Evolutionary conservation across 2,797 vertebrate genomes (phyloP).

Genomic region (Poecile montanus): DNA sequence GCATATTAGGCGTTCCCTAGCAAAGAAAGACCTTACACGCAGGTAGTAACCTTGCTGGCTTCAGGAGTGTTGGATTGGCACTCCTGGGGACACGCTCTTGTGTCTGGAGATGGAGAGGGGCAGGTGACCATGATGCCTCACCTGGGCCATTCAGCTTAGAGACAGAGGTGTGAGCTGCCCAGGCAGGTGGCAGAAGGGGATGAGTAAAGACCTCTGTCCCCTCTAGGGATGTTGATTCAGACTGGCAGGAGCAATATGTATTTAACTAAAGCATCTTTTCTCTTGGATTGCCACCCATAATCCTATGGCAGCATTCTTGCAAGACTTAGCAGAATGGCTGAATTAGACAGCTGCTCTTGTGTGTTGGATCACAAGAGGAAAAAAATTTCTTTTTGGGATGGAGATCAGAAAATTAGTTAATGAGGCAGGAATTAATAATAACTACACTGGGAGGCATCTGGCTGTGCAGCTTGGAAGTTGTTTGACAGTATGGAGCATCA

Average conservation of each 20-base stretch:
- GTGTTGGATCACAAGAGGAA: neutral
- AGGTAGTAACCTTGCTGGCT: neutral
- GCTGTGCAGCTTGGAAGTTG: neutral
- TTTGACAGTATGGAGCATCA: neutral
- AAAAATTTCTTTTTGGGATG: neutral
- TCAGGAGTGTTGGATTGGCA: rapidly evolving
- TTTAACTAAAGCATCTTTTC: neutral
- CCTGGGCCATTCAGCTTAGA: neutral
- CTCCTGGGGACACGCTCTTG: neutral
- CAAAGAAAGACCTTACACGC: neutral
- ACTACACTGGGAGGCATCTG: neutral
- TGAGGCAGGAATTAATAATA: neutral
- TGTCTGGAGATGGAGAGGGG: neutral
- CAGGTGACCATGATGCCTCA: neutral
- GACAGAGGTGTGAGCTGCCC: neutral
- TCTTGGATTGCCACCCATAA: neutral
- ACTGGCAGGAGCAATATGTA: neutral
- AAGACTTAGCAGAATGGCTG: neutral
- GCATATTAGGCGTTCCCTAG: neutral
- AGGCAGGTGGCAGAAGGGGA: neutral
- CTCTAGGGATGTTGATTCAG: neutral
- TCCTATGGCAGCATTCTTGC: neutral
- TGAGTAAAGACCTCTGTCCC: neutral
- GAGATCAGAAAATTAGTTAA: neutral
- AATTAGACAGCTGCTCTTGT: neutral